These are phyloP conservation scores for Pantherophis guttatus DNA, from an alignment of 2,113 vertebrate species.

Conservation along the genomic window DNA sequence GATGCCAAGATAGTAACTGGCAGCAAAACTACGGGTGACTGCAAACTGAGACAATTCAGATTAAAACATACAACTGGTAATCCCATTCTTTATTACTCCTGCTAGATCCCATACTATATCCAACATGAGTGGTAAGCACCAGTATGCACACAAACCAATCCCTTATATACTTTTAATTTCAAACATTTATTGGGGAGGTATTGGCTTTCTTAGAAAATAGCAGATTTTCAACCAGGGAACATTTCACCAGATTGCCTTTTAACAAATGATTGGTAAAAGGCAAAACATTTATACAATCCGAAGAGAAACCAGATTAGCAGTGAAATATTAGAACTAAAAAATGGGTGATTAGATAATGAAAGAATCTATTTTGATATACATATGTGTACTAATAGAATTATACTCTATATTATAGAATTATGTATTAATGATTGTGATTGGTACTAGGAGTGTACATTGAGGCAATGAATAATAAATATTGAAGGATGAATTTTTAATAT, in stretches of 20 bases:
- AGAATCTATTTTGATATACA: no score
- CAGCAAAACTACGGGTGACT: neutral
- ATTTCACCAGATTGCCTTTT: neutral
- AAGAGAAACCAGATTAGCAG: no score
- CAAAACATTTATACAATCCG: no score
- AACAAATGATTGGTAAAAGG: neutral
- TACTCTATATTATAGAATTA: no score
- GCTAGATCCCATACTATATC: neutral
- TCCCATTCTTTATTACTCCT: neutral
- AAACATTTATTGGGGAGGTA: neutral
- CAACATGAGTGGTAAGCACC: neutral
- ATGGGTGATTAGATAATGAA: no score
- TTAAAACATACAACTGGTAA: neutral
- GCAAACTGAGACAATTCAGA: neutral
- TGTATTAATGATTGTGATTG: no score
- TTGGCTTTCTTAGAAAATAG: neutral
- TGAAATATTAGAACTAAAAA: no score
- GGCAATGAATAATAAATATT: no score
- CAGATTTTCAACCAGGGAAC: neutral
- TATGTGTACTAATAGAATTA: no score
- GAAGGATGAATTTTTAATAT: no score
- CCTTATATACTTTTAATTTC: neutral
- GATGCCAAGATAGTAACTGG: neutral
- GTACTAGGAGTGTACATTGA: no score
- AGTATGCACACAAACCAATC: neutral